These are phyloP conservation scores for Actinernus sp. DNA, from an alignment of 92 coral and sea anemone species.

Conservation along the genomic window DNA sequence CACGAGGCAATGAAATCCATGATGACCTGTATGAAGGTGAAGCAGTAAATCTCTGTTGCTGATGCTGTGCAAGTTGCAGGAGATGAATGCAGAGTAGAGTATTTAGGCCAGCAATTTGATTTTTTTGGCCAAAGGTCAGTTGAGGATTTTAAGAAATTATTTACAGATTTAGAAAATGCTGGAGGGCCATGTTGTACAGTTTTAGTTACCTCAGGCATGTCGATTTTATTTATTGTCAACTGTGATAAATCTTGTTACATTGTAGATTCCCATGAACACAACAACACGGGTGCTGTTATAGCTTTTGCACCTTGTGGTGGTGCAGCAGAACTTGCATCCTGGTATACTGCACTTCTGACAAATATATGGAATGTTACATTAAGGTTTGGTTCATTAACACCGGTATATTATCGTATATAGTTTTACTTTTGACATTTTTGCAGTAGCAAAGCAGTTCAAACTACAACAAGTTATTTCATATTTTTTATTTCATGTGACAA, in stretches of 20 bases:
- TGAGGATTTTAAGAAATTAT: background rate
- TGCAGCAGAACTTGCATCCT: background rate
- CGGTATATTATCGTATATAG: too few relatives aligned
- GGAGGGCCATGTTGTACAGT: background rate
- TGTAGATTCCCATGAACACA: background rate
- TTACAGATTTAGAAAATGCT: background rate
- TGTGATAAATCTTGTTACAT: background rate
- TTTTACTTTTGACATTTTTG: too few relatives aligned
- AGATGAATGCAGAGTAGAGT: constrained; percentile 37
- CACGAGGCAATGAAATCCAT: constrained; percentile 51
- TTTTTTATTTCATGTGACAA: too few relatives aligned
- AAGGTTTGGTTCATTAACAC: too few relatives aligned
- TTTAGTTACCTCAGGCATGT: background rate
- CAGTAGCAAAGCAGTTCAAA: too few relatives aligned
- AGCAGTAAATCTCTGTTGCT: constrained; percentile 36
- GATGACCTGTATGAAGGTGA: constrained; percentile 43
- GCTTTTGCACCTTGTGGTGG: background rate
- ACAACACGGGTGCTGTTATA: constrained; percentile 1
- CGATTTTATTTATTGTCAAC: constrained; percentile 2
- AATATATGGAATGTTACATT: background rate
- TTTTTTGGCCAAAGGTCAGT: constrained; percentile 6
- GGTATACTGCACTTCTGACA: constrained; percentile 1
- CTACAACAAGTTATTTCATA: too few relatives aligned
- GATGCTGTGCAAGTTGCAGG: constrained; percentile 53
- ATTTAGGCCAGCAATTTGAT: constrained; percentile 21